Percentiles rank a stretch among this genome's conserved stretches.
These are phyloP conservation scores for Caracal caracal DNA, from an alignment of 2,113 vertebrate species.

Conservation along the genomic window DNA sequence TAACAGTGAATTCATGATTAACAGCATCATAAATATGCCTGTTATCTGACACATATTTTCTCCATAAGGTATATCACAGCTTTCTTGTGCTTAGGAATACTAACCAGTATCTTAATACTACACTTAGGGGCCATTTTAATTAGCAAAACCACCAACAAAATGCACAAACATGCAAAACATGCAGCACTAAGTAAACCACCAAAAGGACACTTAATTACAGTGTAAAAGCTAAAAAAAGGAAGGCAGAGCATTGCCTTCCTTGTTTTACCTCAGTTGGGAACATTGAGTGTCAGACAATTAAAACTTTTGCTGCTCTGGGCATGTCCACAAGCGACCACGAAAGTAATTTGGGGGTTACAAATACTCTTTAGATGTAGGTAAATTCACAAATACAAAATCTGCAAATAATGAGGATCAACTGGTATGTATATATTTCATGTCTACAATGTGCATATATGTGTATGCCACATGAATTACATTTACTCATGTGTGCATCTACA, in stretches of 20 bases:
- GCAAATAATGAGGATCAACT: background rate
- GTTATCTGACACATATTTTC: background rate
- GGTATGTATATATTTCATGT: background rate
- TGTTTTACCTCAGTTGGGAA: background rate
- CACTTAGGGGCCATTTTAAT: background rate
- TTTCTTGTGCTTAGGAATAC: background rate
- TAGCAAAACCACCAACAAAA: background rate
- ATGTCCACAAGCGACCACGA: background rate
- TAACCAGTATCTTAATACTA: background rate
- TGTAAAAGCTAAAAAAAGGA: background rate
- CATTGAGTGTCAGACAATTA: background rate
- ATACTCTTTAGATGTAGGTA: background rate
- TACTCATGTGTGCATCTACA: background rate
- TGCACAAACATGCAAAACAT: background rate
- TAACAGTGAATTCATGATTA: background rate
- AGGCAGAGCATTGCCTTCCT: background rate
- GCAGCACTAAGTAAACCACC: background rate
- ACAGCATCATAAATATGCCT: background rate
- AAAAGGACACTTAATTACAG: background rate
- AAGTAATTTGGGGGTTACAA: background rate
- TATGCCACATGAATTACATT: background rate
- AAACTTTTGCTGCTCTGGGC: background rate
- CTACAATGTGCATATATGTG: background rate
- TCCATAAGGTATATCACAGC: background rate
- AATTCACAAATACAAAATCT: conserved; percentile 33